A percentile compares a stretch with the other conserved stretches of the same genome.
These are phyloP conservation scores for Clarias laeviceps DNA, from an alignment of 2,797 vertebrate species.

Conservation along the genomic window DNA sequence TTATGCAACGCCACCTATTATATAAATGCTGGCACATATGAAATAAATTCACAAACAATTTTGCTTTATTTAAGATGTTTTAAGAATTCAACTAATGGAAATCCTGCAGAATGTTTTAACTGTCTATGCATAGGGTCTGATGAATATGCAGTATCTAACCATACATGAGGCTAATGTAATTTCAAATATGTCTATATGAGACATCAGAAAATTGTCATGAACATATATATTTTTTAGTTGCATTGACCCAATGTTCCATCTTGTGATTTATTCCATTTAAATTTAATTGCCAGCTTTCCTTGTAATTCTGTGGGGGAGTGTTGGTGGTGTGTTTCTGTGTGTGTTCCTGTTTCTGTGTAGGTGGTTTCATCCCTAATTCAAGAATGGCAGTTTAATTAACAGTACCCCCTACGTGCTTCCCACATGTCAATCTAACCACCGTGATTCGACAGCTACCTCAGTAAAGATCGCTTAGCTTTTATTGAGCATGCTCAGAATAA, in stretches of 20 bases:
- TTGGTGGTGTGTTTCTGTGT: slow-evolving; percentile 32
- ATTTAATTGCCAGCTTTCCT: slow-evolving; percentile 8
- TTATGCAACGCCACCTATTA: slow-evolving; percentile 5
- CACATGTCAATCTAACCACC: slow-evolving; percentile 30
- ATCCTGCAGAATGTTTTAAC: not conserved
- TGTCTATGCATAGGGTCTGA: not conserved
- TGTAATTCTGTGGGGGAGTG: slow-evolving; percentile 28
- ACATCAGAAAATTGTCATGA: not conserved
- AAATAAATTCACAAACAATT: not conserved
- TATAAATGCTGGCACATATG: slow-evolving; percentile 10
- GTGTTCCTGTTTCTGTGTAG: slow-evolving; percentile 19
- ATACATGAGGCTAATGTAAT: not conserved
- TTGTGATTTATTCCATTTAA: not conserved
- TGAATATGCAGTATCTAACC: not conserved
- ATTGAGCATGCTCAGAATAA: slow-evolving; percentile 2
- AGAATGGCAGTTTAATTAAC: slow-evolving; percentile 31
- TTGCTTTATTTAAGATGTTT: not conserved
- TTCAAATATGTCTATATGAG: not conserved
- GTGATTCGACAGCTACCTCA: slow-evolving; percentile 40
- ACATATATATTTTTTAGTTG: not conserved
- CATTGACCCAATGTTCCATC: not conserved
- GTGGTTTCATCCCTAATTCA: slow-evolving; percentile 33
- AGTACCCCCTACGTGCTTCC: slow-evolving; percentile 25
- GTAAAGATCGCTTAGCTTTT: slow-evolving; percentile 26
- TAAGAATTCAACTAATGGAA: not conserved